Base-by-base conservation (phyloP, 2,113 vertebrate genomes). In the Casuarius casuarius region DNA sequence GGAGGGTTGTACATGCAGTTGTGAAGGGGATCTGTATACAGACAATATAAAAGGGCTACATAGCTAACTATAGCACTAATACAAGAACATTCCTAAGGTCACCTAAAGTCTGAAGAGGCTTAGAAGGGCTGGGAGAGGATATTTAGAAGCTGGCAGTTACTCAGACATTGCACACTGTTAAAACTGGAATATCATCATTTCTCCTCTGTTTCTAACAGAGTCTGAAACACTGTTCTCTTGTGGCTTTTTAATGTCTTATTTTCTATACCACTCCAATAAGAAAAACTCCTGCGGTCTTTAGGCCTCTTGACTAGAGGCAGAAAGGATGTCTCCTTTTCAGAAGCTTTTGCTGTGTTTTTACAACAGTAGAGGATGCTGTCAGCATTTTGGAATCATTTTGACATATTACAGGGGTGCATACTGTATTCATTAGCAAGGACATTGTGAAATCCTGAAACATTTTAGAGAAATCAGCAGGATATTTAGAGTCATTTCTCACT, bases 391-490 rank as follows among this genome's bases (percentile, higher is more conserved):
- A 97, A 94, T 92, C 2, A 91, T 89, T 97, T 82, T 89, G 38
- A 51, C 59, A 68, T 96, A 86, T 97, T 97, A 84, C 52, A 97
- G 91, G 79, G 44, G 73, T 81, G 91, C 59, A 82, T 44, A 92
- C 59, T 92, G 58, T 91, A 97, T 96, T 97, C 82, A 96, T 98
- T 97, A 97, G 84, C 68, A 89, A 23, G 38, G 56, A 70, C 87
- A 87, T 86, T 94, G 71, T 91, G 89, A 97, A 98, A 95, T 95
- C 94, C 96, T 87, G 68, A 92, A 97, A 93, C 7, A 85, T 96
- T 97, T 97, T 96, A 79, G 85, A 92, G 85, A 97, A 98, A 98
- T 97, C 51, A 80, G 52, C 38, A 94, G 88, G 94, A 94, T 95
- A 93, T 95, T 96, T 95, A 97, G 80, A 95, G 48, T 86, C 0